Evolutionary conservation across 2,113 vertebrate genomes (phyloP), one percentile per base, ranked within the genome.

Genomic region (Entelurus aequoreus): DNA sequence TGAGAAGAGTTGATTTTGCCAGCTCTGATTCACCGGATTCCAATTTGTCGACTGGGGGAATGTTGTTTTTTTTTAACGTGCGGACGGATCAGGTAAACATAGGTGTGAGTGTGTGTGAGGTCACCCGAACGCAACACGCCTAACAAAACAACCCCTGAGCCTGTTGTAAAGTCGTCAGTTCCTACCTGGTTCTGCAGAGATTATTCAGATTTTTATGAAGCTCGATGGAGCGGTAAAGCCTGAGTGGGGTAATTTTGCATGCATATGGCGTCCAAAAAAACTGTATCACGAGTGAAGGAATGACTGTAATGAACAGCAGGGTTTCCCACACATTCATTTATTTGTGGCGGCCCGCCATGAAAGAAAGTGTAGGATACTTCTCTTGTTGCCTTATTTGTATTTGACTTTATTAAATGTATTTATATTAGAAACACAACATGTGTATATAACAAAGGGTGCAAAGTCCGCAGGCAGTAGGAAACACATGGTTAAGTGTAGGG

Each of bases 1-100:
- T 66, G 68, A 73, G 62, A 75, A 68, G 40, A 71, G 66, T 44
- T 38, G 28, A 54, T 54, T 54, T 53, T 65, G 12, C 19, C 66
- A 69, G 13, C 60, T 12, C 6, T 58, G 63, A 65, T 6, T 59
- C 64, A 68, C 51, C 55, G 53, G 61, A 67, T 65, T 61, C 47
- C 57, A 54, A 53, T 58, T 9, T 35, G 68, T 44, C 44, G 55
- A 71, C 55, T 19, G 54, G 48, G 46, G 58, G 71, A 38, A 16
- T 38, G 54, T 10, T 15, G 16, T 13, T 58, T 51, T 74, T 28
- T 28, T 28, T 28, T 3, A 19, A 54, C 14, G 36, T 73, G 63
- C 48, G 46, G 62, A 61, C 36, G 40, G 78, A 63, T 19, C 16
- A 61, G 58, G 21, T 57, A 50, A 68, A 47, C 42, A 50, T 19